Conservation (phyloP, 2,888 invertebrate genomes). For the Tineola bisselliella region DNA sequence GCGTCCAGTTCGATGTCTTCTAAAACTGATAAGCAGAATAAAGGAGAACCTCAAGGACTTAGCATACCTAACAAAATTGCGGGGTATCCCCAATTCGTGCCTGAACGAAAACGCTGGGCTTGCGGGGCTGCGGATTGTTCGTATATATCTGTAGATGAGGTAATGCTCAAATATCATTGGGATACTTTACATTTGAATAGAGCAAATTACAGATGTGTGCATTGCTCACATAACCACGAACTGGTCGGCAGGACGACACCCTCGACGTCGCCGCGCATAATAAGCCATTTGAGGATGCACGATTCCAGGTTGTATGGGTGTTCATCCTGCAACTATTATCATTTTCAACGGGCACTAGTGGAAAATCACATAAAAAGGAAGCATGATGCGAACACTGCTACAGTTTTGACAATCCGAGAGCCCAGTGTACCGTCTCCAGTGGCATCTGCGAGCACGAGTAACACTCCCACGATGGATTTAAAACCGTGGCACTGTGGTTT, state of each 20-base stretch:
- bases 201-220: conserved; percentile 72
- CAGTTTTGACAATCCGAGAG: conserved; percentile 46
- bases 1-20: conserved; percentile 72
- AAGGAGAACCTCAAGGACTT: conserved; percentile 23
- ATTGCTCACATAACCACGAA: conserved; percentile 70
- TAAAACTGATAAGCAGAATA: conserved; percentile 20
- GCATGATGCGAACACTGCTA: conserved; percentile 57
- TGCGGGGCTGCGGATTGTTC: conserved; percentile 78
- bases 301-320: conserved; percentile 78
- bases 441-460: conserved; percentile 17
- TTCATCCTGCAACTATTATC: conserved; percentile 72
- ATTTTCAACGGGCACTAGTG: conserved; percentile 69
- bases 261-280: conserved; percentile 69
- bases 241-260: conserved; percentile 43
- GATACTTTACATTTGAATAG: conserved; percentile 74
- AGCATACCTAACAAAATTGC: background rate
- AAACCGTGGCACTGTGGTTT: conserved; percentile 78
- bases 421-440: conserved; percentile 25
- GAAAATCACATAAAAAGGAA: conserved; percentile 74
- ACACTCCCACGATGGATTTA: conserved; percentile 48
- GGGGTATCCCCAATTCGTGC: conserved; percentile 54
- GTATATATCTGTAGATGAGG: conserved; percentile 77
- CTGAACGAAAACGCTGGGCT: conserved; percentile 69
- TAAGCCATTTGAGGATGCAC: conserved; percentile 80
- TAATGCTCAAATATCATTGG: conserved; percentile 77